Conservation (phyloP, 1,140 invertebrate species). For the Plutomurus gul region DNA sequence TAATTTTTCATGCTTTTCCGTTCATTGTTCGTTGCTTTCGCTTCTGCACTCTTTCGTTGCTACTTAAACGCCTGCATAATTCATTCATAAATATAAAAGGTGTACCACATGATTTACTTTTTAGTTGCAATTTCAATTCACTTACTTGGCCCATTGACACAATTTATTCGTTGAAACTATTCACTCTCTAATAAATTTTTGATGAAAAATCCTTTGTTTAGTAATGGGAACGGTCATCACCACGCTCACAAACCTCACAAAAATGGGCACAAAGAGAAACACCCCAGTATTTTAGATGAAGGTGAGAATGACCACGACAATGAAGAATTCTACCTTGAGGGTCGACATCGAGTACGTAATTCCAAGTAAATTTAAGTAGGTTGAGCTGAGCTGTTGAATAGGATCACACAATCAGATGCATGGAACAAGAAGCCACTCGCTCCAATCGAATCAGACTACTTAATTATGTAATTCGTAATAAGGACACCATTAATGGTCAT, state of each 20-base stretch:
- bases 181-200: too few species aligned
- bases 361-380: background rate
- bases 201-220: background rate
- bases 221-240: conserved; percentile 10
- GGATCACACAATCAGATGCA: background rate
- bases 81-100: too few species aligned
- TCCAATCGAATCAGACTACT: background rate
- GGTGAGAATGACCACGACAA: background rate
- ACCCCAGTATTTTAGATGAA: background rate
- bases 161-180: too few species aligned
- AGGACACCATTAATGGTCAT: too few species aligned
- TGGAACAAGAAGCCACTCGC: background rate
- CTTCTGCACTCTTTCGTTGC: conserved; percentile 22
- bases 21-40: conserved; percentile 2
- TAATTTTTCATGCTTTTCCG: background rate
- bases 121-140: too few species aligned
- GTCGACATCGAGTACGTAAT: conserved; percentile 1
- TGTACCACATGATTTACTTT: background rate
- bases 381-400: background rate
- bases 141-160: too few species aligned
- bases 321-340: conserved; percentile 21
- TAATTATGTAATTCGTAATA: too few species aligned
- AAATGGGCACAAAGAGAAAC: background rate
- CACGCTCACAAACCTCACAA: background rate
- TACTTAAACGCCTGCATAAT: background rate